Conservation (phyloP, 2,797 vertebrate species). For the Notamacropus eugenii region DNA sequence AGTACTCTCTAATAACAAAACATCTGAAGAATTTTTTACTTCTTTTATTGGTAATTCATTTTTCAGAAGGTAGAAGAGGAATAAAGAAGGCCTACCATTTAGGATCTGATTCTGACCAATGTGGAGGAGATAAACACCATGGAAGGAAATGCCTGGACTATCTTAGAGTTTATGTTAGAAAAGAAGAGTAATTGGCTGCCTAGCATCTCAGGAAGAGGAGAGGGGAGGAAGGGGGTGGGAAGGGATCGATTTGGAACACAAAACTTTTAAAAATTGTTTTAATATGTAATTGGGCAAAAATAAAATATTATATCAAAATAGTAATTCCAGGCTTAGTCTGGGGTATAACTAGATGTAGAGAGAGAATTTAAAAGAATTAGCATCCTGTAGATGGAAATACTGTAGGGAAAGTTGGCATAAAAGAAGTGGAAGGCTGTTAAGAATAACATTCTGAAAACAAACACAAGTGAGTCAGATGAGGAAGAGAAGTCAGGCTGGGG, state of each 20-base stretch:
- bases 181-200: neutral
- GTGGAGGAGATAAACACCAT: neutral
- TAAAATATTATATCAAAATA: neutral
- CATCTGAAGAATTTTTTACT: neutral
- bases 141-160: neutral
- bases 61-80: neutral
- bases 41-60: neutral
- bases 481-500: neutral
- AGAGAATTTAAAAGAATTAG: neutral
- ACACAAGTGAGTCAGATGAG: neutral
- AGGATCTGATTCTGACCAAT: neutral
- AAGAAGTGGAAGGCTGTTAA: neutral
- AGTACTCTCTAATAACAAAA: neutral
- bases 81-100: neutral
- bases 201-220: neutral
- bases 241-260: neutral
- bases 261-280: neutral
- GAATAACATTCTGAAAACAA: neutral
- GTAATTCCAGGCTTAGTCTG: neutral
- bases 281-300: neutral
- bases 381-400: neutral
- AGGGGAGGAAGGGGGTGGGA: neutral
- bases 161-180: neutral
- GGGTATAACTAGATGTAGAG: neutral
- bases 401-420: neutral